Evolutionary conservation across 2,888 invertebrate genomes (phyloP), one percentile per base, ranked within the genome.

Genomic region (Drosophila emarginata): DNA sequence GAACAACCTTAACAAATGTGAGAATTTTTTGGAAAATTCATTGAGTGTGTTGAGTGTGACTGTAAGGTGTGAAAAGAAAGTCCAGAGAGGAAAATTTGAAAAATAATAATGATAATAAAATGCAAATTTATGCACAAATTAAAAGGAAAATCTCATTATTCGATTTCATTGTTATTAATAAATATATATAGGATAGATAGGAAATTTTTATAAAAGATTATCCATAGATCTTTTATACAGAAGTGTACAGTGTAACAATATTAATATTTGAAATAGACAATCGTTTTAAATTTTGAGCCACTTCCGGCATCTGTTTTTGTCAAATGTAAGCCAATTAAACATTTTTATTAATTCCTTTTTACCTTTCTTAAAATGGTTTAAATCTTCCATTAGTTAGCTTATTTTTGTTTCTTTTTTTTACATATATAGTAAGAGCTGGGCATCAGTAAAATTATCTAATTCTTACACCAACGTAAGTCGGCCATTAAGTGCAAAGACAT

Each of bases 401-500:
- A 40, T 40, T 40, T 18, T 18, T 9, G 7, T 11, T 45, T 45
- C 1, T 1, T 4, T 4, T 45, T 32, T 32, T 32, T 32, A 32
- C 32, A 9, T 32, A 32, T 32, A 32, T 12, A 21, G 4, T 45
- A 21, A 12, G n/a, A n/a, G n/a, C n/a, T n/a, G n/a, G n/a, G n/a
- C n/a, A n/a, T n/a, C n/a, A n/a, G n/a, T 11, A 45, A 23, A 23
- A 2, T 45, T 45, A 45, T 45, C 45, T 21, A 4, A 45, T 45
- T 45, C 45, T 45, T 18, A 58, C 58, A 50, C 62, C 70, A 28
- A 71, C 72, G 37, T 52, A 58, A 63, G 23, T 67, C n/a, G 51
- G 45, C 11, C 11, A 18, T 21, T 21, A 51, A 73, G 67, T 67
- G 74, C 74, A 64, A 73, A 64, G 59, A 63, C 28, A 73, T 73